Conservation (phyloP, 2,888 invertebrate species). For the Lepidonotus clava region DNA sequence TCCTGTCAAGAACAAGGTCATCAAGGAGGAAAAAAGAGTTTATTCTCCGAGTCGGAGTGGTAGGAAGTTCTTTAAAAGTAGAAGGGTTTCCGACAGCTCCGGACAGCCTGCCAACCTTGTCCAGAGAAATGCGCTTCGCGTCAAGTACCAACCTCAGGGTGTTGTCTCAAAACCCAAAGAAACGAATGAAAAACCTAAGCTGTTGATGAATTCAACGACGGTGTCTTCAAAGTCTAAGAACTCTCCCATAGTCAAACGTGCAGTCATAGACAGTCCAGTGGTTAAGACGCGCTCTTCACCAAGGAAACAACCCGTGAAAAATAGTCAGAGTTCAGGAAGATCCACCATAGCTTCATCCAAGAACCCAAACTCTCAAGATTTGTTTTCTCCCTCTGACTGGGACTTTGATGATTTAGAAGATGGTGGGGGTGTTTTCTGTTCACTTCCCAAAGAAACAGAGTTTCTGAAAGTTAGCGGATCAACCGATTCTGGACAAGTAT, state of each 20-base stretch:
- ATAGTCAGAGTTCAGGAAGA: not conserved
- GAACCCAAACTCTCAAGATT: slow-evolving; percentile 21
- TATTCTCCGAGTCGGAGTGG: slow-evolving; percentile 23
- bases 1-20: not conserved
- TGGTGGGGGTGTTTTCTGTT: not conserved
- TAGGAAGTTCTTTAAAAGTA: slow-evolving; percentile 32
- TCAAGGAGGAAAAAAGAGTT: not conserved
- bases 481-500: not conserved
- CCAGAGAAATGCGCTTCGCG: not conserved
- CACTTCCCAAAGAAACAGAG: not conserved
- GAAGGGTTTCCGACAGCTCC: not conserved
- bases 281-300: not conserved
- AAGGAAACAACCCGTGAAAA: not conserved
- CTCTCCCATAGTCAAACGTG: not conserved
- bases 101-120: not conserved
- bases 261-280: not conserved
- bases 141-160: slow-evolving; percentile 14
- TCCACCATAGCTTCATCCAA: slow-evolving; percentile 21
- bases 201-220: not conserved
- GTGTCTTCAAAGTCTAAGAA: not conserved
- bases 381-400: slow-evolving; percentile 37
- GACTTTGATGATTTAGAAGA: slow-evolving; percentile 48
- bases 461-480: not conserved
- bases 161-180: not conserved
- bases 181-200: not conserved